Percentiles rank a stretch among this genome's conserved stretches.
Conservation (phyloP, 2,888 invertebrate genomes). For the Girardia tigrina region DNA sequence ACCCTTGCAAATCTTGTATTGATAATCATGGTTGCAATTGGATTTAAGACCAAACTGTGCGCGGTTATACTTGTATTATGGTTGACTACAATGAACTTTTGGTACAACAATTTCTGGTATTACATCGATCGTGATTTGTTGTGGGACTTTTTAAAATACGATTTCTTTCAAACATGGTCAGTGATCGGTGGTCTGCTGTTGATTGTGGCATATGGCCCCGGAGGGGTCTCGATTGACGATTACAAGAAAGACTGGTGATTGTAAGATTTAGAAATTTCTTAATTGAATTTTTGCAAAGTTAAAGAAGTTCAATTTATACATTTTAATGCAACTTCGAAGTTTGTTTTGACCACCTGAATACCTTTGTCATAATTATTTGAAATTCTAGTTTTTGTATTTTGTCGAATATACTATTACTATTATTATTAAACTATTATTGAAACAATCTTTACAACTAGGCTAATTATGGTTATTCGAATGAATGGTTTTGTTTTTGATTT, state of each 20-base stretch:
- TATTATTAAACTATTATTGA: too few species aligned
- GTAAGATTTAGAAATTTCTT: too few species aligned
- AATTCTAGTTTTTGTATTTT: too few species aligned
- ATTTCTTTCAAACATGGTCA: conserved; percentile 92
- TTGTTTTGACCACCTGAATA: too few species aligned
- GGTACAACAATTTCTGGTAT: conserved; percentile 96
- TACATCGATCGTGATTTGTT: conserved; percentile 85
- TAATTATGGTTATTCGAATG: too few species aligned
- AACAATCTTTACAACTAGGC: too few species aligned
- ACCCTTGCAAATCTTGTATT: conserved; percentile 61
- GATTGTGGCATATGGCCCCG: conserved; percentile 93
- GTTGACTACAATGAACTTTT: conserved; percentile 75
- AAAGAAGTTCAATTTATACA: too few species aligned
- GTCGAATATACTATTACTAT: too few species aligned
- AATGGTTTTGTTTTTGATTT: too few species aligned
- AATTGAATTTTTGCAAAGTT: too few species aligned
- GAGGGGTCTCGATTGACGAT: conserved; percentile 84
- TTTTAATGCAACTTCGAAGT: too few species aligned
- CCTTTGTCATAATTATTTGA: too few species aligned
- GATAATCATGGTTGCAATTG: conserved; percentile 77
- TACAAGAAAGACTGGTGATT: conserved; percentile 96
- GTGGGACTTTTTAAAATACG: conserved; percentile 97
- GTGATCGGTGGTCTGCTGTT: conserved; percentile 93
- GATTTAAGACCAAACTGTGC: conserved; percentile 94
- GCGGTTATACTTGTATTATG: conserved; percentile 80